phyloP scores from a whole-genome alignment of 2,113 vertebrate genomes.

The Chionomys nivalis region DNA sequence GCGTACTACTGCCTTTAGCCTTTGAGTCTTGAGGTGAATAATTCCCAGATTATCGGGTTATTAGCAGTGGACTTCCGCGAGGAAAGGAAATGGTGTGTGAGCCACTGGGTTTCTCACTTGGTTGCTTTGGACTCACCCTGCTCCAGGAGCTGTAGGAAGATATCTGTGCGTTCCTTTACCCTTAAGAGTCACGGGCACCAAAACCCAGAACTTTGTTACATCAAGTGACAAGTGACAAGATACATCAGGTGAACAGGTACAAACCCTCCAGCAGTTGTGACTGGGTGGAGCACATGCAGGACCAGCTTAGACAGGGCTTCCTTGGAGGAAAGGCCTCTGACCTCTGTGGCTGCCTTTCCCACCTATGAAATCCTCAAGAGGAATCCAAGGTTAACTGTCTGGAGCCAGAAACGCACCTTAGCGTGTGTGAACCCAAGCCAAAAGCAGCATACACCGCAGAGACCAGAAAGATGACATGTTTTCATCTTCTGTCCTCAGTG shows the following conservation, averaged over 20 bases:
- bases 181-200: not conserved
- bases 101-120: not conserved
- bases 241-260: not conserved
- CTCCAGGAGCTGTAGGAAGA: not conserved
- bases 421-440: not conserved
- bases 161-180: not conserved
- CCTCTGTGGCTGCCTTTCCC: not conserved
- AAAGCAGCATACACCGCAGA: not conserved
- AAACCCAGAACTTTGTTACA: not conserved
- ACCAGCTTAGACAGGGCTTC: not conserved
- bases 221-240: not conserved
- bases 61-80: not conserved
- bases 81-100: not conserved
- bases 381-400: slow-evolving; percentile 37
- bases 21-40: slow-evolving; percentile 3
- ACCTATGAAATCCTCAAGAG: slow-evolving; percentile 2
- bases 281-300: not conserved
- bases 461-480: not conserved
- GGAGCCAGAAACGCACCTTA: slow-evolving; percentile 42
- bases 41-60: not conserved
- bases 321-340: not conserved
- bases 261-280: not conserved
- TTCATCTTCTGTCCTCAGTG: not conserved
- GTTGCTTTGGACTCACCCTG: not conserved
- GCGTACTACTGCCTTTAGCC: not conserved